Evolutionary conservation across 1,140 invertebrate genomes (phyloP), one percentile per base, ranked within the genome.

Genomic region (Rhyacophila brunnea): DNA sequence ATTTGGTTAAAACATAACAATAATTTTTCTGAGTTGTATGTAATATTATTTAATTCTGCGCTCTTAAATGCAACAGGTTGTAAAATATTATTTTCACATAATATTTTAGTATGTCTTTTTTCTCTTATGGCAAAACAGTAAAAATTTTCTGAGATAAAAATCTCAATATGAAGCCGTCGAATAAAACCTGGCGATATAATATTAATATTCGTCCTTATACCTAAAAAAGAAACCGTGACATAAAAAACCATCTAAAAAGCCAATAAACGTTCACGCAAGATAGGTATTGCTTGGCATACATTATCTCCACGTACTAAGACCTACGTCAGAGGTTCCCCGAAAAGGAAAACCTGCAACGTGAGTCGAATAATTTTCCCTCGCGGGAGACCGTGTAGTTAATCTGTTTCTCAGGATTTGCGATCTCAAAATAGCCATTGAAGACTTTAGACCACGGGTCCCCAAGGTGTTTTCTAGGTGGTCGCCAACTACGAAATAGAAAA

Each of bases 151-250:
- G 6, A 15, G n/a, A 45, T 10, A 45, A 49, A 49, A 32, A 19
- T 43, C 55, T 49, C 55, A 50, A 58, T 50, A 50, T 45, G 19
- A 35, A 49, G 17, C 17, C 17, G 55, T 43, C 19, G 49, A 49
- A 50, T 50, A 46, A 58, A 50, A 58, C 55, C 55, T n/a, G 46
- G 32, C 44, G 46, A 44, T 58, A 49, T 49, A 42, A 58, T 58
- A 58, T 58, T 58, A 49, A 58, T 58, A 58, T 57, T 45, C 52
- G 34, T 34, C 38, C 44, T n/a, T 14, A 14, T 28, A 28, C 42
- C 42, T 23, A 15, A 56, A 28, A 56, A 32, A n/a, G 51, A 20
- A 14, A 18, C 40, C 19, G 15, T 18, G 44, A 36, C 19, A 46
- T 43, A 32, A 56, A 56, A 56, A 36, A 47, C 20, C 38, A 40